Evolutionary conservation across 2,113 vertebrate species (phyloP), one percentile per base, ranked within the genome.

Genomic region (Crotophaga sulcirostris): DNA sequence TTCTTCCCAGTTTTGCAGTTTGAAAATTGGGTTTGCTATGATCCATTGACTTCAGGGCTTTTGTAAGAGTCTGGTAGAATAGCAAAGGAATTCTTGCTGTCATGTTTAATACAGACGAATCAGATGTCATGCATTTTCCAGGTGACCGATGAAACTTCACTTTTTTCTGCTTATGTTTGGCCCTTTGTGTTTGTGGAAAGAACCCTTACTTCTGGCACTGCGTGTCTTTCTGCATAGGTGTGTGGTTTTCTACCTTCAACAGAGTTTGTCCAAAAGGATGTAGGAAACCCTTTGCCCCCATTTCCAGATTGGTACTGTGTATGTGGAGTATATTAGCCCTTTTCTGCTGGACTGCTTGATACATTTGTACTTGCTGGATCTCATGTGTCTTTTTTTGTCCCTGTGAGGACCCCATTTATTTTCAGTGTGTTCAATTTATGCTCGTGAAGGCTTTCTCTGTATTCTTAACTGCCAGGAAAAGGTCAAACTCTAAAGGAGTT

Each of bases 1-100:
- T 97, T 82, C 78, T 94, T 92, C 84, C 78, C 59, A 84, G 59
- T 83, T 94, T 76, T 94, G 51, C 29, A 73, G 62, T 87, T 95
- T 95, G 56, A 84, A 94, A 91, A 90, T 97, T 79, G 90, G 28
- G 94, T 97, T 86, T 95, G 79, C 90, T 64, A 55, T 52, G 89
- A 87, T 93, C 69, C 38, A 56, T 94, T 97, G 84, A 77, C 69
- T 93, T 89, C 49, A 34, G 56, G 72, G 45, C 79, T 86, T 80
- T 82, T 93, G 36, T 84, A 60, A 60, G 84, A 88, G 74, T 63
- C 67, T 91, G 51, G 34, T 73, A 60, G 78, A 84, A 79, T 33
- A 94, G 55, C 82, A 70, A 52, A 85, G 67, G 60, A 67, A 70
- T 88, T 90, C 84, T 72, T 88, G 11, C 75, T 90, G 82, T 93